A percentile compares a stretch with the other conserved stretches of the same genome.
Conservation (phyloP, 2,888 invertebrate genomes). For the Odontothrips loti region DNA sequence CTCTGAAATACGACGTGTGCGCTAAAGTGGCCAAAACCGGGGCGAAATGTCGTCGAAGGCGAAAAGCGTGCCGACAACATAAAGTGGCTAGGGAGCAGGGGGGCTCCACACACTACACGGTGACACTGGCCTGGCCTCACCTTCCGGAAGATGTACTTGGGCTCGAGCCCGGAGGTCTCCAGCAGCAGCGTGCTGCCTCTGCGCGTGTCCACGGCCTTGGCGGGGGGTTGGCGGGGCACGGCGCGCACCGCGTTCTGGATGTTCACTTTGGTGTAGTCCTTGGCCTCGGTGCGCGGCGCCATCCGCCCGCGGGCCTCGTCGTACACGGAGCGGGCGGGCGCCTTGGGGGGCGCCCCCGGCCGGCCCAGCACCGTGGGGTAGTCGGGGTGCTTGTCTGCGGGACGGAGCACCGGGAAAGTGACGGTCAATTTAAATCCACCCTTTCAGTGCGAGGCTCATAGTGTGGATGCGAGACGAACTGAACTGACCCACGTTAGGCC, state of each 20-base stretch:
- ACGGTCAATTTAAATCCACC: slow-evolving; percentile 34
- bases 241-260: slow-evolving; percentile 55
- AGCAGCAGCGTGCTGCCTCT: slow-evolving; percentile 60
- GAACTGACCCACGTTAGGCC: slow-evolving; percentile 42
- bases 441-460: background rate
- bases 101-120: background rate
- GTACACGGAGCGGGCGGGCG: slow-evolving; percentile 49
- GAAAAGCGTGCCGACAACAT: no score
- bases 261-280: slow-evolving; percentile 59
- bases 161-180: slow-evolving; percentile 61
- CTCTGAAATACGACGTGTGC: background rate
- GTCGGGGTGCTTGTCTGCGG: slow-evolving; percentile 41
- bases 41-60: no score
- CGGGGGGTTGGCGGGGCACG: slow-evolving; percentile 55
- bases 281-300: slow-evolving; percentile 43
- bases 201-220: slow-evolving; percentile 58
- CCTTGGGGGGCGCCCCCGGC: slow-evolving; percentile 41
- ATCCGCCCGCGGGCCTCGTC: slow-evolving; percentile 43
- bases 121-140: slow-evolving; percentile 42
- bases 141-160: slow-evolving; percentile 58
- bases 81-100: no score
- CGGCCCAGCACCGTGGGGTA: slow-evolving; percentile 43
- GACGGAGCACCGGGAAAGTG: slow-evolving; percentile 39
- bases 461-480: slow-evolving; percentile 29
- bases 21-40: no score